These are phyloP conservation scores for Murina feae DNA, from an alignment of 2,113 vertebrate genomes.

Conservation along the genomic window DNA sequence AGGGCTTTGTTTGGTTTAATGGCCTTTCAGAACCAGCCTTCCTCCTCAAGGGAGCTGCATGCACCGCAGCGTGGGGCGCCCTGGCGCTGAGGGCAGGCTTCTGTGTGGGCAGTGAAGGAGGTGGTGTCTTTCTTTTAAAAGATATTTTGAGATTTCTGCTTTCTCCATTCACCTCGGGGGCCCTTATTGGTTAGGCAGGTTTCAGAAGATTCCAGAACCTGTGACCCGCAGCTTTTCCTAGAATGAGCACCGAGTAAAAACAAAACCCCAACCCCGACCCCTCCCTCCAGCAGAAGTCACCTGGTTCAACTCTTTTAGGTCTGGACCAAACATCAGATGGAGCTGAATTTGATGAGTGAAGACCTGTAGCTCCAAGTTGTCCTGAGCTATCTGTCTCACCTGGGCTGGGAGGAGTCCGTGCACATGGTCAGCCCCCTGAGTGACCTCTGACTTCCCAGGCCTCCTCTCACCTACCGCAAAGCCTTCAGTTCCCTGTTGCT, in stretches of 20 bases:
- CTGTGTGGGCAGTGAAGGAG: background rate
- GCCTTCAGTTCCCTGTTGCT: background rate
- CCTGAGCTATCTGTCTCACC: no score
- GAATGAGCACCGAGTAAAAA: background rate
- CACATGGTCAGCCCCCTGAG: background rate
- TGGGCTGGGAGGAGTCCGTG: background rate
- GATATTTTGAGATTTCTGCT: background rate
- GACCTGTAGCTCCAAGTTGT: background rate
- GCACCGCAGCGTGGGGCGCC: background rate
- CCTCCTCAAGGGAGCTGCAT: no score
- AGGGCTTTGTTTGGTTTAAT: no score
- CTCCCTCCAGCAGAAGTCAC: background rate
- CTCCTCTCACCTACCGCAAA: background rate
- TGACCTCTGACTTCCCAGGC: background rate
- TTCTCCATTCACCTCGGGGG: background rate
- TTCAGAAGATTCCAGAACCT: background rate
- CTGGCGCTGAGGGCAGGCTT: rapidly evolving
- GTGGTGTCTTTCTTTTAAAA: background rate
- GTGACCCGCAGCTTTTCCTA: background rate
- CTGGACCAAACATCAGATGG: background rate
- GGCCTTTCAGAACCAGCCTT: no score
- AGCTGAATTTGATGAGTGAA: background rate
- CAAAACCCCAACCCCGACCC: background rate
- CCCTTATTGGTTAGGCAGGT: background rate
- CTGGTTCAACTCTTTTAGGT: background rate